Evolutionary conservation across 1,140 invertebrate genomes (phyloP).

Genomic region (Drosophila arizonae): DNA sequence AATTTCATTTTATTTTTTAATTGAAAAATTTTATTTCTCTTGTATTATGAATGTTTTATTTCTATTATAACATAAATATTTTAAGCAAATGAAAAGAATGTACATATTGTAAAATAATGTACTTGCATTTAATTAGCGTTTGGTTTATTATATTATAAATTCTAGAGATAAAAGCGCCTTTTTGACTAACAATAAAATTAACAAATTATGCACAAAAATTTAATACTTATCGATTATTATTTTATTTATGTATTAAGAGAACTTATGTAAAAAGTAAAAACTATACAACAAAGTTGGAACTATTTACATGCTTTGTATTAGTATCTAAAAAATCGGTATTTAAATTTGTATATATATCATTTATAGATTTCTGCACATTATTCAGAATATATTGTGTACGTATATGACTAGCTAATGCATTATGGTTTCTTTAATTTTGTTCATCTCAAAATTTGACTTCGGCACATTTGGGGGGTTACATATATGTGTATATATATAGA

Average conservation of each 20-base stretch:
- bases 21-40: no score
- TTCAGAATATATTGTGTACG: no score
- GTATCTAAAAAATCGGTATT: constrained; percentile 37
- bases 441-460: constrained; percentile 35
- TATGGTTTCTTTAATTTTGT: constrained; percentile 17
- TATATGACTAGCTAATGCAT: constrained; percentile 72
- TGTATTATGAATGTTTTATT: neutral
- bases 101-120: constrained; percentile 5
- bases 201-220: constrained; percentile 61
- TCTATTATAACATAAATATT: neutral
- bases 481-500: constrained; percentile 11
- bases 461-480: constrained; percentile 65
- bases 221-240: constrained; percentile 48
- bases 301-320: constrained; percentile 62
- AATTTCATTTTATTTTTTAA: no score
- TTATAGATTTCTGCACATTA: no score
- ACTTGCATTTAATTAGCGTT: constrained; percentile 53
- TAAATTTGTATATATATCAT: constrained; percentile 4
- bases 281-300: constrained; percentile 63
- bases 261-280: constrained; percentile 45
- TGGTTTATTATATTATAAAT: constrained; percentile 53
- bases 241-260: constrained; percentile 47
- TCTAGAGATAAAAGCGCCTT: constrained; percentile 67
- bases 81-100: neutral
- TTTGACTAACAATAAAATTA: constrained; percentile 71